A percentile compares a stretch with the other conserved stretches of the same genome.
Evolutionary conservation across 2,888 invertebrate genomes (phyloP).

Genomic region (Brachyopa scutellaris): DNA sequence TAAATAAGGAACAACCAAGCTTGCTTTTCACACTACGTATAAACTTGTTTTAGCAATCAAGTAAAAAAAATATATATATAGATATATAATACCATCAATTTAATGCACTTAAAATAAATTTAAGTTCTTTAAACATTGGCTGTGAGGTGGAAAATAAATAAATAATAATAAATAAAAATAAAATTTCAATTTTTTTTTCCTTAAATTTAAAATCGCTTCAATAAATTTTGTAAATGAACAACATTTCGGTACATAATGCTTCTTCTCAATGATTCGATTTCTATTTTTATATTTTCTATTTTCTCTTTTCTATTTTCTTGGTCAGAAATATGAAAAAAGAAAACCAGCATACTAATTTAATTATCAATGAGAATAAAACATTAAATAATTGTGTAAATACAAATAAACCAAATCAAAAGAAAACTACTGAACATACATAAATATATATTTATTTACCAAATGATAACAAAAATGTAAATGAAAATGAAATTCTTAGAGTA

Average conservation of each 20-base stretch:
- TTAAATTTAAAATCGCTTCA: too few relatives aligned
- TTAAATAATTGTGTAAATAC: background rate
- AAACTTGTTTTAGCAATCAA: too few relatives aligned
- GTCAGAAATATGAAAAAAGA: too few relatives aligned
- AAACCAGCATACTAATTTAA: too few relatives aligned
- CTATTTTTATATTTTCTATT: too few relatives aligned
- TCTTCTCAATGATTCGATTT: too few relatives aligned
- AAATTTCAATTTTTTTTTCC: too few relatives aligned
- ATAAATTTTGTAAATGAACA: too few relatives aligned
- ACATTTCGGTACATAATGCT: too few relatives aligned
- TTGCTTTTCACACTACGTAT: too few relatives aligned
- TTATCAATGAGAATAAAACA: background rate
- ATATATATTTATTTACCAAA: background rate
- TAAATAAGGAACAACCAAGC: too few relatives aligned
- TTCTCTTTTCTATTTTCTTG: too few relatives aligned
- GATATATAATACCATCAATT: background rate
- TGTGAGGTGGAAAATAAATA: background rate
- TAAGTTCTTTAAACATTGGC: background rate
- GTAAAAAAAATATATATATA: background rate
- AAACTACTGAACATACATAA: background rate
- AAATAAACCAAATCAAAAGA: background rate
- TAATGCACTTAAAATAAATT: background rate
- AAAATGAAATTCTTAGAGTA: constrained; percentile 19
- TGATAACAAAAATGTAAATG: background rate
- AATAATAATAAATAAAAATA: background rate